phyloP scores from a whole-genome alignment of 2,888 invertebrate genomes.

The Macrosiphum euphorbiae region DNA sequence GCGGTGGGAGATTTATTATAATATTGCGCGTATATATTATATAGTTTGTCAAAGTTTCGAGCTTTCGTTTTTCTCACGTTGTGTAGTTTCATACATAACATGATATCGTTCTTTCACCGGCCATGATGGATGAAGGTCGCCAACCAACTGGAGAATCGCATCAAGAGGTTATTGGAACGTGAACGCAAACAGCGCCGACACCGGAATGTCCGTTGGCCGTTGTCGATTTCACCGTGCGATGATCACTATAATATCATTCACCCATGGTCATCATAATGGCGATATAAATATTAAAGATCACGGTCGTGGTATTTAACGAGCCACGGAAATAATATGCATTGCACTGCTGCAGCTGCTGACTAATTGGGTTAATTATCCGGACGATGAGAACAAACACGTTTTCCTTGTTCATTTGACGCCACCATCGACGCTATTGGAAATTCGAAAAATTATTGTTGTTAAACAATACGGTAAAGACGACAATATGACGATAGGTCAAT shows the following conservation, averaged over 20 bases:
- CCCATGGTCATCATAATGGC: constrained; percentile 32
- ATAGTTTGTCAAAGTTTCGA: neutral
- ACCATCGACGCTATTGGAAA: neutral
- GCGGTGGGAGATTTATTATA: neutral
- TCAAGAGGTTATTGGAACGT: constrained; percentile 54
- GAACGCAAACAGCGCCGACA: neutral
- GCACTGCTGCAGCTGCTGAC: neutral
- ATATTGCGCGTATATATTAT: neutral
- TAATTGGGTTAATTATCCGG: constrained; percentile 23
- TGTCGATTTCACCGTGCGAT: constrained; percentile 55
- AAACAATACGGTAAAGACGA: neutral
- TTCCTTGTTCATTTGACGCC: neutral
- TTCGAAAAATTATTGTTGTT: neutral
- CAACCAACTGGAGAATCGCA: neutral
- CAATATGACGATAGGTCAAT: neutral
- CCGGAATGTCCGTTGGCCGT: neutral
- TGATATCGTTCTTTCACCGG: constrained; percentile 24
- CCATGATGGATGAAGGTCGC: constrained; percentile 38
- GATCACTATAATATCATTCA: neutral
- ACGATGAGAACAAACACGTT: constrained; percentile 8
- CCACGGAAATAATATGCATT: constrained; percentile 27
- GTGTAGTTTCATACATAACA: neutral
- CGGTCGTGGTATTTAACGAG: constrained; percentile 29
- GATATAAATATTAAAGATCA: constrained; percentile 23
- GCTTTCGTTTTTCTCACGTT: constrained; percentile 47